These are phyloP conservation scores for Notolepis coatsorum DNA, from an alignment of 2,797 vertebrate genomes.

Conservation along the genomic window DNA sequence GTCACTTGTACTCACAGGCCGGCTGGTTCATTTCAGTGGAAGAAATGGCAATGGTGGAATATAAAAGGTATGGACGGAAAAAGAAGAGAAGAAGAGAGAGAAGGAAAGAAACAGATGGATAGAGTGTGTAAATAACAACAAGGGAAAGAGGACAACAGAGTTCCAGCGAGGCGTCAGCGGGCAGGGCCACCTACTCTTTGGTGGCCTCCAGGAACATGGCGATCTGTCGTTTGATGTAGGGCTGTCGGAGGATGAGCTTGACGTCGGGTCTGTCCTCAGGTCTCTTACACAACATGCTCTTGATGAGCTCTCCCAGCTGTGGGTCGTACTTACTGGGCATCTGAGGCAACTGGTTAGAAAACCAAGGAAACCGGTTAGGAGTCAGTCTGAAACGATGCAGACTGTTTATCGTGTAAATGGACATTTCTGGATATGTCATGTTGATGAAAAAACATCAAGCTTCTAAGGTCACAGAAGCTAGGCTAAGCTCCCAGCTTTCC, in stretches of 20 bases:
- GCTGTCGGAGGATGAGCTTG: conserved; percentile 90
- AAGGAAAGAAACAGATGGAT: not conserved
- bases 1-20: not conserved
- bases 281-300: conserved; percentile 91
- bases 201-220: conserved; percentile 93
- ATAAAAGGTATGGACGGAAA: not conserved
- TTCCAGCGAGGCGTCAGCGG: not conserved
- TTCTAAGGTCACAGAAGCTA: too few relatives aligned
- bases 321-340: conserved; percentile 94
- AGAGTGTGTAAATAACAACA: not conserved
- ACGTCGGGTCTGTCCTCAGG: conserved; percentile 95
- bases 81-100: not conserved
- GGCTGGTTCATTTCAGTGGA: not conserved
- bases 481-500: too few relatives aligned
- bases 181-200: conserved; percentile 85
- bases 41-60: not conserved
- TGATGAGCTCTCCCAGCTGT: conserved; percentile 91
- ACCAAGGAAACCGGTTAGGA: conserved; percentile 16
- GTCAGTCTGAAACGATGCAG: not conserved
- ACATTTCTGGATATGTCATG: not conserved
- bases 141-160: not conserved
- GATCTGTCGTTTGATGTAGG: conserved; percentile 94
- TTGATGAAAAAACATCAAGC: not conserved
- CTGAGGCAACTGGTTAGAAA: conserved; percentile 87
- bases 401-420: not conserved